Conservation (phyloP, 2,888 invertebrate species). For the Pasiphila rectangulata region DNA sequence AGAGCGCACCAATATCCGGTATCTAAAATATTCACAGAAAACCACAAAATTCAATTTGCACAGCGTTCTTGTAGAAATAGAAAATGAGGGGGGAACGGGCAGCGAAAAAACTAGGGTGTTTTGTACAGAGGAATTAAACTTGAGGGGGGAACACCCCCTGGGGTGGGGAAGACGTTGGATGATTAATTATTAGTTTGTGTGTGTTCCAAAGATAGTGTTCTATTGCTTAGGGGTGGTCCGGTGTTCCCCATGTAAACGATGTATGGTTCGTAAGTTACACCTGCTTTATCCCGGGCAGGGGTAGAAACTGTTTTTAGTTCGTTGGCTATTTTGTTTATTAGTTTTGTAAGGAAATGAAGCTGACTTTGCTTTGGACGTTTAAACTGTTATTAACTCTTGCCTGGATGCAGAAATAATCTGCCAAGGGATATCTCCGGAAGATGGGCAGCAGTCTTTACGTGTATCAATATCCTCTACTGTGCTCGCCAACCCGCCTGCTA, state of each 20-base stretch:
- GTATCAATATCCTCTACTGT: too few relatives aligned
- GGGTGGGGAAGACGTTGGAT: slow-evolving; percentile 67
- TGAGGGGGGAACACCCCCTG: slow-evolving; percentile 38
- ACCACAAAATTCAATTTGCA: slow-evolving; percentile 80
- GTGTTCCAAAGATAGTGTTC: slow-evolving; percentile 68
- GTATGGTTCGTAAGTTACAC: slow-evolving; percentile 44
- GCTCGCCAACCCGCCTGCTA: too few relatives aligned
- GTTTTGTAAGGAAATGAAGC: too few relatives aligned
- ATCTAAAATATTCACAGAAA: slow-evolving; percentile 70
- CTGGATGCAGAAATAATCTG: too few relatives aligned
- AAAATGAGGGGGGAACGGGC: slow-evolving; percentile 64
- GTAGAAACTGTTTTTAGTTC: slow-evolving; percentile 3
- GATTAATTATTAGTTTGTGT: slow-evolving; percentile 81
- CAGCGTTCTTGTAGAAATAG: slow-evolving; percentile 63
- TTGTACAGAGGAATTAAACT: slow-evolving; percentile 73
- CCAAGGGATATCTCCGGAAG: too few relatives aligned
- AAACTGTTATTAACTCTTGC: too few relatives aligned
- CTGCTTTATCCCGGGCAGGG: slow-evolving; percentile 1
- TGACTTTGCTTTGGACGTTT: too few relatives aligned
- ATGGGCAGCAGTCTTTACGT: too few relatives aligned
- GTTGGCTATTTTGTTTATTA: background rate
- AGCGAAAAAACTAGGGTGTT: slow-evolving; percentile 61
- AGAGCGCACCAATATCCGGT: slow-evolving; percentile 54
- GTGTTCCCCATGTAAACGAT: slow-evolving; percentile 24
- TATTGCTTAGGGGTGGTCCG: slow-evolving; percentile 35